Base-by-base conservation (phyloP, 2,888 invertebrate genomes). In the Pemphredon lugubris region DNA sequence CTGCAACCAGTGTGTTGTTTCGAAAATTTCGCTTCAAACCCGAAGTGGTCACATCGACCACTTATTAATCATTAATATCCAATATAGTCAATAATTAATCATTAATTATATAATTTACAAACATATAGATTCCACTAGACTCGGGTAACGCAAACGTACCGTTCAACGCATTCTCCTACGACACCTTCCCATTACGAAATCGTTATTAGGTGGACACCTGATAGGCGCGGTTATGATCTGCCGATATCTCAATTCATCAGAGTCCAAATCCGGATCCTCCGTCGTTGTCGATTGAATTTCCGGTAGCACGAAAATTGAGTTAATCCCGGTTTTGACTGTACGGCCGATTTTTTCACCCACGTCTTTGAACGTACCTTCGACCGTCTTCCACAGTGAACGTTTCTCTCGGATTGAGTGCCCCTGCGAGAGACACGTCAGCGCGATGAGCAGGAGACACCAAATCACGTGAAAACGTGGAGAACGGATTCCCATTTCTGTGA, bases 171-270 rank as follows among this genome's bases (percentile, higher is more conserved):
- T n/a, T n/a, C 3, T 11, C 1, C 14, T 0, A n/a, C 81, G 74
- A 68, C 81, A 81, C 39, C 32, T 67, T n/a, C 48, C 39, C 4
- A 50, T 57, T 9, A 77, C 66, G 16, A 73, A 0, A n/a, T 45
- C 45, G 2, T 77, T 63, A 51, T 68, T 13, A n/a, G 77, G 59
- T 0, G 68, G 70, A 47, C 80, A 77, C 63, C 78, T 78, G 18
- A 63, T 14, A 20, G 76, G 59, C 1, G 16, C 69, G 0, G 2
- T 0, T 45, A 78, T 77, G 39, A 78, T 55, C 32, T 50, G 1
- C 18, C 68, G 66, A 23, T 0, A 23, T 4, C 23, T 0, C 16
- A 13, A 1, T 0, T 9, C 20, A 3, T 13, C 20, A 11, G 26
- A 5, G 26, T 40, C 23, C 5, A 16, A 7, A 13, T 51, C 23